Evolutionary conservation across 2,113 vertebrate species (phyloP).

Genomic region (Oenanthe oenanthe): DNA sequence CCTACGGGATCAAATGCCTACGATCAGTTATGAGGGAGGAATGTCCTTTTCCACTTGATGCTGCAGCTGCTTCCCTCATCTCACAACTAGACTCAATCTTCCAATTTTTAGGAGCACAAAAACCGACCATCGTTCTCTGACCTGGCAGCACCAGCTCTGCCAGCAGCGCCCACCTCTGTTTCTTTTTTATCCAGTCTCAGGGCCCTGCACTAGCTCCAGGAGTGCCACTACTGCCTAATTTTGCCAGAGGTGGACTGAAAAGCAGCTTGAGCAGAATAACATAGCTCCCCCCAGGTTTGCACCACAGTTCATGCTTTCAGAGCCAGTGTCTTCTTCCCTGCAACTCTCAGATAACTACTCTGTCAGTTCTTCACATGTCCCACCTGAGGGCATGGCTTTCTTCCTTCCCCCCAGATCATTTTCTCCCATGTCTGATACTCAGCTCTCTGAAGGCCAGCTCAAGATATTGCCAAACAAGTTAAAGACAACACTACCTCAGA

Average conservation of each 20-base stretch:
- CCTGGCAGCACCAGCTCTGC: neutral
- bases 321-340: neutral
- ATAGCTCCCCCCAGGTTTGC: neutral
- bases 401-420: neutral
- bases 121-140: neutral
- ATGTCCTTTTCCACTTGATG: neutral
- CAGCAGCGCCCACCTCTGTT: neutral
- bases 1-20: fast-evolving
- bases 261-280: neutral
- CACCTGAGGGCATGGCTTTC: neutral
- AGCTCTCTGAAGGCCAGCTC: neutral
- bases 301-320: neutral
- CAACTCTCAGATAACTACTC: neutral
- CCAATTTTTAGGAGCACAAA: neutral
- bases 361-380: neutral
- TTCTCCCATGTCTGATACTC: neutral
- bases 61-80: neutral
- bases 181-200: neutral
- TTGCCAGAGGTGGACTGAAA: neutral
- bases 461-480: neutral
- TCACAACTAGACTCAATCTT: neutral
- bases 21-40: neutral
- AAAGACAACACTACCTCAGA: neutral
- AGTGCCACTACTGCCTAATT: neutral
- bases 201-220: neutral